Evolutionary conservation across 2,113 vertebrate species (phyloP).

Genomic region (Spilogale gracilis): DNA sequence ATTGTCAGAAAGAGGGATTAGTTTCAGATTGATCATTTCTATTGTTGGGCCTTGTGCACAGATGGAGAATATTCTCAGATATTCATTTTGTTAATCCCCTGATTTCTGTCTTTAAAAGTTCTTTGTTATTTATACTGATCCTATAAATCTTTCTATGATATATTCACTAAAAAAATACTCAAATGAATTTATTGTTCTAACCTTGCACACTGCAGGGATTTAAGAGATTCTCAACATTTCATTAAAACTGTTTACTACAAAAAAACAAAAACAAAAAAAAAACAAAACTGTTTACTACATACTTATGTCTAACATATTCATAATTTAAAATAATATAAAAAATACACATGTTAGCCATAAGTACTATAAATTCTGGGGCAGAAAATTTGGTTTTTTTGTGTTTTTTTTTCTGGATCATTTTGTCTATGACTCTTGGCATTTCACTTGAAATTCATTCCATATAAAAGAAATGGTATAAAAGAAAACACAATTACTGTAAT

Average conservation of each 20-base stretch:
- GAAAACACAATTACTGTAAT: not conserved
- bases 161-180: not conserved
- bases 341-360: not conserved
- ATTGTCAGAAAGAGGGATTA: not conserved
- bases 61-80: not conserved
- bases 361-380: not conserved
- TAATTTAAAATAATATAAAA: not conserved
- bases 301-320: not conserved
- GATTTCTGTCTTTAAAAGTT: not conserved
- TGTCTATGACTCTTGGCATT: not conserved
- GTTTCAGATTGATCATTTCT: conserved; percentile 11
- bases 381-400: not conserved
- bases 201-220: not conserved
- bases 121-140: not conserved
- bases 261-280: too few species aligned
- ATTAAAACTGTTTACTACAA: not conserved
- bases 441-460: not conserved
- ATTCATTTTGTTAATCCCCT: not conserved
- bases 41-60: not conserved
- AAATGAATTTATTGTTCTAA: not conserved
- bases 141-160: not conserved
- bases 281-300: not conserved
- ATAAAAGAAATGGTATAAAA: not conserved
- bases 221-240: not conserved
- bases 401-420: not conserved